A percentile compares a stretch with the other conserved stretches of the same genome.
Evolutionary conservation across 1,140 invertebrate species (phyloP).

Genomic region (Tribolium madens): DNA sequence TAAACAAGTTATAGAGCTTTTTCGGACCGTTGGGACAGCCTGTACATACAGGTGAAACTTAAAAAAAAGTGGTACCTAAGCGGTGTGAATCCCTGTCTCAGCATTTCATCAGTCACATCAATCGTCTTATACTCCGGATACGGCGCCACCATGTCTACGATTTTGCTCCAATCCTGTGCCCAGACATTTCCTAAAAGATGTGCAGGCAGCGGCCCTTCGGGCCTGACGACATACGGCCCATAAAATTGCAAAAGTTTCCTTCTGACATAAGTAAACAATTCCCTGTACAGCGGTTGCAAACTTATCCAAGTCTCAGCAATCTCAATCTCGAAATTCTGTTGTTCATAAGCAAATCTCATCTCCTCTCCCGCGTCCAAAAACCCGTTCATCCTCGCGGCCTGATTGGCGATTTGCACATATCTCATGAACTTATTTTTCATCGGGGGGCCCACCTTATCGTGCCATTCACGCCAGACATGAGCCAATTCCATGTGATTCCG

Average conservation of each 20-base stretch:
- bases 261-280: conserved; percentile 88
- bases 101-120: conserved; percentile 82
- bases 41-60: too few relatives aligned
- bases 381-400: conserved; percentile 81
- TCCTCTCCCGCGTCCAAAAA: conserved; percentile 83
- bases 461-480: conserved; percentile 84
- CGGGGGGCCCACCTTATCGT: conserved; percentile 81
- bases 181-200: conserved; percentile 88
- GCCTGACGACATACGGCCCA: conserved; percentile 72
- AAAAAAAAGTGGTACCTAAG: too few relatives aligned
- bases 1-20: too few relatives aligned
- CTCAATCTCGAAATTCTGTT: conserved; percentile 76
- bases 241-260: conserved; percentile 78
- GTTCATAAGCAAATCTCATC: conserved; percentile 78
- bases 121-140: conserved; percentile 78
- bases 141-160: conserved; percentile 83
- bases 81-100: conserved; percentile 79
- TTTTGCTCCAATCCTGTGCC: conserved; percentile 86
- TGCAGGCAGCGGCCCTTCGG: conserved; percentile 81
- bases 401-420: conserved; percentile 83
- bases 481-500: conserved; percentile 78
- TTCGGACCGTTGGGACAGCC: too few relatives aligned
- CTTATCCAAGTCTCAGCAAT: conserved; percentile 79
- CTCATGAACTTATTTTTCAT: conserved; percentile 81
- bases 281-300: conserved; percentile 83